phyloP scores from a whole-genome alignment of 2,113 vertebrate species.

The Callipepla squamata region DNA sequence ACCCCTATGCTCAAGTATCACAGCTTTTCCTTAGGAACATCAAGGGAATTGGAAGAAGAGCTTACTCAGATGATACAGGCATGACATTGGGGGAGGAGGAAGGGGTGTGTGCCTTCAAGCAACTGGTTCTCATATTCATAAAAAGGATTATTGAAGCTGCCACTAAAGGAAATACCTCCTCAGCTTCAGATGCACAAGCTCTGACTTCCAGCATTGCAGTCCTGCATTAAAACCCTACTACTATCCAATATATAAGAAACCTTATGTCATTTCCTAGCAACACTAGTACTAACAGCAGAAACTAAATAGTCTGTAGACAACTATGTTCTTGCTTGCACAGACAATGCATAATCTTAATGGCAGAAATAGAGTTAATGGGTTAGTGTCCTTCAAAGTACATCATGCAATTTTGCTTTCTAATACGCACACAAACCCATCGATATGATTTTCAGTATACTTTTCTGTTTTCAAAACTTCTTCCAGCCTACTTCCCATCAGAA shows the following conservation, averaged over 20 bases:
- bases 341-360: not conserved
- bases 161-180: slow-evolving; percentile 52
- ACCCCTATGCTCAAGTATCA: slow-evolving; percentile 3
- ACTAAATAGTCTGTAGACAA: not conserved
- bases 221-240: not conserved
- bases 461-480: not conserved
- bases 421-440: not conserved
- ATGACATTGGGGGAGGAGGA: not conserved
- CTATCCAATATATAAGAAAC: not conserved
- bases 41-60: not conserved
- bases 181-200: not conserved
- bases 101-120: not conserved
- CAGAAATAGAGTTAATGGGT: not conserved
- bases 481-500: not conserved
- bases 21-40: not conserved
- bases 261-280: not conserved
- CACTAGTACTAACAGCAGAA: not conserved
- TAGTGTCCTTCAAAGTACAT: not conserved
- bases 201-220: not conserved
- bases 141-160: not conserved
- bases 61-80: not conserved
- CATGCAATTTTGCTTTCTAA: not conserved
- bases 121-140: slow-evolving; percentile 9
- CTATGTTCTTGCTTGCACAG: not conserved
- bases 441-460: not conserved